A percentile compares a stretch with the other conserved stretches of the same genome.
Evolutionary conservation across 2,113 vertebrate species (phyloP).

Genomic region (Maccullochella peelii): DNA sequence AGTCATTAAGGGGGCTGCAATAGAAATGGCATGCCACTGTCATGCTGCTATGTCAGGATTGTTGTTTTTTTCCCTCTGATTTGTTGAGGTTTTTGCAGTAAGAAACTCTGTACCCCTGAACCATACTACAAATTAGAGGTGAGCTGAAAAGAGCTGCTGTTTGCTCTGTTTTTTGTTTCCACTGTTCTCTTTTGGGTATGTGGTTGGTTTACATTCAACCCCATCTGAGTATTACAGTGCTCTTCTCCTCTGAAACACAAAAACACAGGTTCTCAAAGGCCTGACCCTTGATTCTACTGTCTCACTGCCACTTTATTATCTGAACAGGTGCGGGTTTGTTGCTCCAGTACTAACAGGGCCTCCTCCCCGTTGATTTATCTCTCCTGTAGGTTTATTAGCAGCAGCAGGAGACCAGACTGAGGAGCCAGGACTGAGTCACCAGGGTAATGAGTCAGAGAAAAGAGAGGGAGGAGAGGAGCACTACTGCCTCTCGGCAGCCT

Average conservation of each 20-base stretch:
- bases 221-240: conserved; percentile 63
- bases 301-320: conserved; percentile 84
- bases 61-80: conserved; percentile 83
- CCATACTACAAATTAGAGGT: conserved; percentile 91
- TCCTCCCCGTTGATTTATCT: conserved; percentile 99
- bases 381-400: conserved; percentile 99
- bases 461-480: conserved; percentile 81
- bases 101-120: conserved; percentile 93
- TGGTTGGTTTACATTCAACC: conserved; percentile 75
- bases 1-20: conserved; percentile 70
- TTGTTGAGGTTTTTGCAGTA: conserved; percentile 87
- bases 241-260: conserved; percentile 80
- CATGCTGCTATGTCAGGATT: conserved; percentile 80
- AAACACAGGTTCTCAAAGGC: conserved; percentile 79
- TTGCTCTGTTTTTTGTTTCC: conserved; percentile 83
- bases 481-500: conserved; percentile 91
- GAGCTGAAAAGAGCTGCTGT: conserved; percentile 92
- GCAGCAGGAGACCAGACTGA: conserved; percentile 95
- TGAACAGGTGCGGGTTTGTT: conserved; percentile 80
- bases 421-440: conserved; percentile 95
- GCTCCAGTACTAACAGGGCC: conserved; percentile 96
- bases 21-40: conserved; percentile 75
- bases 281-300: conserved; percentile 85
- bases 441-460: conserved; percentile 99
- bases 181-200: conserved; percentile 69